Evolutionary conservation across 2,113 vertebrate species (phyloP), one percentile per base, ranked within the genome.

Genomic region (Elanus axillaris): DNA sequence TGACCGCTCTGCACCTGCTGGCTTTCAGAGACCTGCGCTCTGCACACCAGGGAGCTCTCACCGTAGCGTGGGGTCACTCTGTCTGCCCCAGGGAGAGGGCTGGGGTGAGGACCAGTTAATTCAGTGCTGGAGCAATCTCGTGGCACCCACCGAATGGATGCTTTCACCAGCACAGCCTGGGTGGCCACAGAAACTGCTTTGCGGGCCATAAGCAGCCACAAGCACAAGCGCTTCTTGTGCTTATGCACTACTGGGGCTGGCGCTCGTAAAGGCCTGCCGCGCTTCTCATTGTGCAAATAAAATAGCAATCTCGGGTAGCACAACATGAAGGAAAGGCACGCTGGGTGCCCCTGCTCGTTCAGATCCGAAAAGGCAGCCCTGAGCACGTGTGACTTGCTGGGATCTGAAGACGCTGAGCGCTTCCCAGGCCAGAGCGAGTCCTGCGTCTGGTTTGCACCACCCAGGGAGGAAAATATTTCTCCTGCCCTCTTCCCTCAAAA

Each of bases 51-150:
- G 31, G n/a, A 48, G 52, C 32, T 82, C 52, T 45, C 26, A 36
- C 10, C 6, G 1, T 1, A 0, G 56, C 1, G 0, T 7, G 22
- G n/a, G 19, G 16, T 52, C 34, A 16, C 38, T 32, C 48, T 36
- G 56, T 31, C n/a, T 15, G 50, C 27, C 27, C 40, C 27, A 18
- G 22, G 26, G 43, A 66, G 20, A 59, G 27, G 16, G 16, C 58
- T 66, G 78, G 29, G 7, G 8, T 11, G 53, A 56, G 55, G 19
- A 56, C 4, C 19, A 31, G 47, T 18, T 26, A 38, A 10, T 50
- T 48, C 26, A 29, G 36, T 38, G 36, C 12, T 43, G 50, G 63
- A 34, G 43, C 3, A 1, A 52, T 29, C 50, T 64, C 0, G 0
- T 4, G 36, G 16, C 16, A 4, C 6, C 31, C 71, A 64, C 15